Percentiles rank a stretch among this genome's conserved stretches.
phyloP scores from a whole-genome alignment of 2,888 invertebrate genomes.

The Malachius bipustulatus region DNA sequence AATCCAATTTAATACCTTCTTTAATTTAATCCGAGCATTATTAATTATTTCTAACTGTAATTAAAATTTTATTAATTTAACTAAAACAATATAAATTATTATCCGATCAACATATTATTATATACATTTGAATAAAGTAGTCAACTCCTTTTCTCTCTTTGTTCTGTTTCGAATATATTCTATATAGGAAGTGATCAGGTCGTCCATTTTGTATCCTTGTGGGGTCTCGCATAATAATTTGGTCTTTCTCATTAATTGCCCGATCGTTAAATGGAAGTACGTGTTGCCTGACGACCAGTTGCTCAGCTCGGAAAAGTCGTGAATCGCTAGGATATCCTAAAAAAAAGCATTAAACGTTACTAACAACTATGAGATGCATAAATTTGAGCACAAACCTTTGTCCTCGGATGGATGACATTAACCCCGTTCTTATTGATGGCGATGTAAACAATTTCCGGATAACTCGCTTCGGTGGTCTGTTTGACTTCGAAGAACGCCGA shows the following conservation, averaged over 20 bases:
- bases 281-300: slow-evolving; percentile 96
- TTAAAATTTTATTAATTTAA: too few species aligned
- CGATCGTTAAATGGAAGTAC: slow-evolving; percentile 89
- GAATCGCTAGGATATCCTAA: slow-evolving; percentile 68
- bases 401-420: slow-evolving; percentile 75
- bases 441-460: slow-evolving; percentile 75
- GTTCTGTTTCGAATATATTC: slow-evolving; percentile 36
- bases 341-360: slow-evolving; percentile 21
- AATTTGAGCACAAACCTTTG: slow-evolving; percentile 50
- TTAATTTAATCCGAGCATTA: too few species aligned
- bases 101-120: too few species aligned
- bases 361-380: slow-evolving; percentile 6
- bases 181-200: slow-evolving; percentile 84
- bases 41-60: too few species aligned
- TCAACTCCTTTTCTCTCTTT: neutral
- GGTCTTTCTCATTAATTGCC: slow-evolving; percentile 83
- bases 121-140: too few species aligned
- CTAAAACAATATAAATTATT: too few species aligned
- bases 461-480: slow-evolving; percentile 76
- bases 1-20: too few species aligned
- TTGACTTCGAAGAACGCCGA: slow-evolving; percentile 93
- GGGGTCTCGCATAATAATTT: slow-evolving; percentile 84
- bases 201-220: slow-evolving; percentile 94
- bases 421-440: slow-evolving; percentile 89
- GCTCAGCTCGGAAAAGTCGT: slow-evolving; percentile 78